Conservation (phyloP, 2,797 vertebrate species). For the Tarsius wallacei region DNA sequence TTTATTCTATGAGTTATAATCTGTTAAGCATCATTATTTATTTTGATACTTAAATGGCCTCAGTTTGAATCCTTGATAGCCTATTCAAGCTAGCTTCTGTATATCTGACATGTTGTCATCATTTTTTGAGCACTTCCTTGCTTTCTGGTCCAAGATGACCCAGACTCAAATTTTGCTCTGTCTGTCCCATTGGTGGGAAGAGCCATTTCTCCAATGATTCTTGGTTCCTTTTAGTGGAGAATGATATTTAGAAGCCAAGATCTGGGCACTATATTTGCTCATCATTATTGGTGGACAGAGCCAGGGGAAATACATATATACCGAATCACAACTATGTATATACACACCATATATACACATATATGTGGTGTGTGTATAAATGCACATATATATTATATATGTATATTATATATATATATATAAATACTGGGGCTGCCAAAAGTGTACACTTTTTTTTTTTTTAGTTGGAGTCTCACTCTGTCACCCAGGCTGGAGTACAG, state of each 20-base stretch:
- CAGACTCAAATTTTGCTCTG: background rate
- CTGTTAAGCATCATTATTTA: background rate
- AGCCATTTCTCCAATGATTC: background rate
- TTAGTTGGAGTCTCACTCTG: too few relatives aligned
- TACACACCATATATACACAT: background rate
- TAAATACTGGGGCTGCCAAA: background rate
- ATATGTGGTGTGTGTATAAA: background rate
- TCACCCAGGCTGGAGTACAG: too few relatives aligned
- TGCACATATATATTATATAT: background rate
- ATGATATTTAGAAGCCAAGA: slow-evolving; percentile 32
- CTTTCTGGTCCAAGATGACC: slow-evolving; percentile 52
- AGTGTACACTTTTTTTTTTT: too few relatives aligned
- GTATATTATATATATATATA: background rate
- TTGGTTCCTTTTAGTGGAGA: background rate
- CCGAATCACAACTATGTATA: background rate
- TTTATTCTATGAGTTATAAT: background rate
- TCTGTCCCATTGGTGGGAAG: background rate
- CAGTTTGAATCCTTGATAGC: background rate
- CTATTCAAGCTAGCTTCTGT: slow-evolving; percentile 25
- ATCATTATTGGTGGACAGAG: background rate
- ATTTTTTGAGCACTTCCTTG: slow-evolving; percentile 10
- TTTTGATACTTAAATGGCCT: slow-evolving; percentile 1
- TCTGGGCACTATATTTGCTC: background rate
- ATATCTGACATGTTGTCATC: background rate
- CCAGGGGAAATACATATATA: background rate